phyloP scores from a whole-genome alignment of 2,113 vertebrate genomes.

The Malurus elegans region DNA sequence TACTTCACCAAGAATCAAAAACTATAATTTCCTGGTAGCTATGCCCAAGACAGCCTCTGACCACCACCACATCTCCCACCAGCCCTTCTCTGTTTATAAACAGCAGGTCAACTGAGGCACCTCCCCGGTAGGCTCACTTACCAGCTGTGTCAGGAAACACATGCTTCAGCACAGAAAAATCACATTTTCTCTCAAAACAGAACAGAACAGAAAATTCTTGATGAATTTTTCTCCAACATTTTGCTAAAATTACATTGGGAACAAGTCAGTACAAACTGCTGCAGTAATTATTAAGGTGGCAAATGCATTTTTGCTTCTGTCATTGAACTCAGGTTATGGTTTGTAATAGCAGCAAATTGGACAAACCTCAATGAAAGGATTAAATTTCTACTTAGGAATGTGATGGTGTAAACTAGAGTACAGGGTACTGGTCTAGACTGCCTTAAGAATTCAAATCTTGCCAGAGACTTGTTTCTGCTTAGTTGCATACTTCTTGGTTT shows the following conservation, averaged over 20 bases:
- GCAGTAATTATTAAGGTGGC: neutral
- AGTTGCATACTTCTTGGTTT: neutral
- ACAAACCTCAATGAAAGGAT: neutral
- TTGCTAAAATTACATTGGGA: neutral
- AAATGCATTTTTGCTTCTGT: neutral
- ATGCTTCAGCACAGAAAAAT: neutral
- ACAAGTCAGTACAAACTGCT: neutral
- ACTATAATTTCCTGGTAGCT: neutral
- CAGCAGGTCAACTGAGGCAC: neutral
- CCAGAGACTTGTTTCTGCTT: neutral
- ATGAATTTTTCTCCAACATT: neutral
- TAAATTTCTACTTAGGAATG: neutral
- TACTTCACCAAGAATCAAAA: neutral
- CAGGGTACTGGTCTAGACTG: neutral
- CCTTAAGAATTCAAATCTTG: neutral
- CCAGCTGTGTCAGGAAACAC: neutral
- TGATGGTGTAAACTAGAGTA: neutral
- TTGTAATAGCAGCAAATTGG: neutral
- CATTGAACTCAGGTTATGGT: neutral
- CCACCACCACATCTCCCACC: neutral
- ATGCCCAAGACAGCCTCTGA: neutral
- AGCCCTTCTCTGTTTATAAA: neutral
- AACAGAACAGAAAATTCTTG: neutral
- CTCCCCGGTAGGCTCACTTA: neutral
- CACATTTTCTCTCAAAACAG: neutral